These are phyloP conservation scores for Bucorvus abyssinicus DNA, from an alignment of 2,797 vertebrate species.

Conservation along the genomic window DNA sequence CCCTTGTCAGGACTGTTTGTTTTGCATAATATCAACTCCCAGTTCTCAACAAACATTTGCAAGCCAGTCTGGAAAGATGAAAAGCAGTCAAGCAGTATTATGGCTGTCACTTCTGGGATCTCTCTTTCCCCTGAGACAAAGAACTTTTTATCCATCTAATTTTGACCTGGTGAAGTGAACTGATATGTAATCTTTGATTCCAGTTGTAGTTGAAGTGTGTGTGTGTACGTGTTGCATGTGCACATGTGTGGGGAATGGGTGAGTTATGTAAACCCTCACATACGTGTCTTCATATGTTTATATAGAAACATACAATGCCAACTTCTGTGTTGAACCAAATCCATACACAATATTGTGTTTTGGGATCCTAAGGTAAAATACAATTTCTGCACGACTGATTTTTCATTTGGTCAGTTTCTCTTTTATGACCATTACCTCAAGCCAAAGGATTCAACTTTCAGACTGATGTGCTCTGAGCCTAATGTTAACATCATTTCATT, in stretches of 20 bases:
- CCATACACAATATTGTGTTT: neutral
- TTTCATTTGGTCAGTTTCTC: neutral
- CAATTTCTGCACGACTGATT: accelerated
- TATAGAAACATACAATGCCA: neutral
- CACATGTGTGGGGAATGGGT: neutral
- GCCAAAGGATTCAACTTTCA: neutral
- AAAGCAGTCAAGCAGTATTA: neutral
- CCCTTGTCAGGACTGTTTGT: neutral
- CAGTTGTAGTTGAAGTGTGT: neutral
- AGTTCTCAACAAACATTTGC: neutral
- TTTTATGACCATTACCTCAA: neutral
- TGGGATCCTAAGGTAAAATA: neutral
- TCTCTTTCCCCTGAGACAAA: neutral
- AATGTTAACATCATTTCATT: neutral
- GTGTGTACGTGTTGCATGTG: accelerated
- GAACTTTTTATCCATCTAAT: neutral
- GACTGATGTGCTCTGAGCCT: neutral
- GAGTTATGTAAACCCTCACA: neutral
- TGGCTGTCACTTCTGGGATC: neutral
- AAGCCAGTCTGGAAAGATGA: neutral
- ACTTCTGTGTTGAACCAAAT: neutral
- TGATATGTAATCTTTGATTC: neutral
- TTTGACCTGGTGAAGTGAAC: neutral
- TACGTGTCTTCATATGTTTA: neutral
- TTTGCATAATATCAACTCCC: neutral